These are phyloP conservation scores for Volucella inflata DNA, from an alignment of 2,888 invertebrate species.

Conservation along the genomic window DNA sequence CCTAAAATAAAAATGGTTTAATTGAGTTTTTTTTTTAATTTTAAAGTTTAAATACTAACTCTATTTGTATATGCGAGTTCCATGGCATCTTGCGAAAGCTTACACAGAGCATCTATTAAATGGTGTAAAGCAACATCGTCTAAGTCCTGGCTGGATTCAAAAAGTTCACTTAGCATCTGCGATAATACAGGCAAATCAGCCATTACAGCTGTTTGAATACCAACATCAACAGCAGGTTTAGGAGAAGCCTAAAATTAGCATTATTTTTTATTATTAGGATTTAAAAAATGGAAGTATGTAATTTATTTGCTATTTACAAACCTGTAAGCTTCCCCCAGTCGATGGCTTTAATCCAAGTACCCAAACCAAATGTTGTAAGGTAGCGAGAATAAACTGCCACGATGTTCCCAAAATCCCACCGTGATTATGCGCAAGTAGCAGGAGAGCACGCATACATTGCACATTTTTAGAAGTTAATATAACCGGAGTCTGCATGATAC, in stretches of 20 bases:
- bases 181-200: constrained; percentile 96
- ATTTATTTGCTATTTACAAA: constrained; percentile 25
- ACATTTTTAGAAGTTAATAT: constrained; percentile 99
- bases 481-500: constrained; percentile 87
- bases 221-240: constrained; percentile 90
- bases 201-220: constrained; percentile 98
- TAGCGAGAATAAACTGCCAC: constrained; percentile 98
- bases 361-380: constrained; percentile 96
- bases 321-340: constrained; percentile 94
- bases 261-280: neutral
- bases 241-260: constrained; percentile 88
- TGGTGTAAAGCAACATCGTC: constrained; percentile 98
- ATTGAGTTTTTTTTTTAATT: neutral
- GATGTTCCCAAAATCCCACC: constrained; percentile 96
- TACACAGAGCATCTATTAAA: constrained; percentile 97
- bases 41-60: constrained; percentile 84
- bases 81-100: constrained; percentile 98
- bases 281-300: neutral
- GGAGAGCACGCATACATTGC: constrained; percentile 96
- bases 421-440: constrained; percentile 95
- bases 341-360: constrained; percentile 97
- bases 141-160: constrained; percentile 96
- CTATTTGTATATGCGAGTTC: constrained; percentile 97
- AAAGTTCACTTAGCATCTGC: constrained; percentile 95
- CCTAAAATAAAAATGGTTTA: constrained; percentile 84